phyloP scores from a whole-genome alignment of 2,888 invertebrate genomes.

The Lomographa bimaculata region DNA sequence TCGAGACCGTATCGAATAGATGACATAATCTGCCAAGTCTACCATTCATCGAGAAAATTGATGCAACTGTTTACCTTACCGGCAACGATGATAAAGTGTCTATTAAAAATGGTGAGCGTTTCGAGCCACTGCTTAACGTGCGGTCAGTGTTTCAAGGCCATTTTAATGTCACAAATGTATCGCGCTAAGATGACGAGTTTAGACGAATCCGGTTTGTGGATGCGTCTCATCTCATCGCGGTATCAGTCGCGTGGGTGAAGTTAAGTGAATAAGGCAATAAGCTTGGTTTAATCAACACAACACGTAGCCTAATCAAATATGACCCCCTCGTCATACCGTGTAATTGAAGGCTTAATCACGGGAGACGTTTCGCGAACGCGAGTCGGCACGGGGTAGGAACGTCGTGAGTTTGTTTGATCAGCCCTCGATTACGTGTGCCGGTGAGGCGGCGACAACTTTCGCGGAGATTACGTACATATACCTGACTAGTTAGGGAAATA shows the following conservation, averaged over 20 bases:
- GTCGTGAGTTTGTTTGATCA: conserved; percentile 67
- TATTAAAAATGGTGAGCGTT: conserved; percentile 36
- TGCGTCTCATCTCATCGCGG: conserved; percentile 40
- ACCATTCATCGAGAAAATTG: conserved; percentile 40
- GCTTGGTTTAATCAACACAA: conserved; percentile 81
- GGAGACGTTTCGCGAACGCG: conserved; percentile 64
- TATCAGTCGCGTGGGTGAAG: conserved; percentile 54
- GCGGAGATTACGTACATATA: conserved; percentile 35
- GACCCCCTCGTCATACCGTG: conserved; percentile 77
- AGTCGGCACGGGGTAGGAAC: conserved; percentile 39
- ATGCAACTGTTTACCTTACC: conserved; percentile 40
- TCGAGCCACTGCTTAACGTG: conserved; percentile 28
- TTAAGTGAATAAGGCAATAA: conserved; percentile 78
- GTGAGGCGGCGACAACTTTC: conserved; percentile 55
- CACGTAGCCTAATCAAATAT: conserved; percentile 81
- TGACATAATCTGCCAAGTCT: conserved; percentile 43
- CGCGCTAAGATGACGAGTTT: conserved; percentile 43
- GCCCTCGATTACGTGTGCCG: conserved; percentile 57
- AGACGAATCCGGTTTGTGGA: conserved; percentile 54
- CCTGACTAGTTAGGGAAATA: conserved; percentile 13
- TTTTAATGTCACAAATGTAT: conserved; percentile 60
- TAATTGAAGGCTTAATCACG: conserved; percentile 81
- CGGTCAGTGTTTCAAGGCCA: conserved; percentile 58
- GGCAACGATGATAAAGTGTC: conserved; percentile 30
- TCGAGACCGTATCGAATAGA: conserved; percentile 42